These are phyloP conservation scores for Phasia obesa DNA, from an alignment of 2,888 invertebrate species.

Conservation along the genomic window DNA sequence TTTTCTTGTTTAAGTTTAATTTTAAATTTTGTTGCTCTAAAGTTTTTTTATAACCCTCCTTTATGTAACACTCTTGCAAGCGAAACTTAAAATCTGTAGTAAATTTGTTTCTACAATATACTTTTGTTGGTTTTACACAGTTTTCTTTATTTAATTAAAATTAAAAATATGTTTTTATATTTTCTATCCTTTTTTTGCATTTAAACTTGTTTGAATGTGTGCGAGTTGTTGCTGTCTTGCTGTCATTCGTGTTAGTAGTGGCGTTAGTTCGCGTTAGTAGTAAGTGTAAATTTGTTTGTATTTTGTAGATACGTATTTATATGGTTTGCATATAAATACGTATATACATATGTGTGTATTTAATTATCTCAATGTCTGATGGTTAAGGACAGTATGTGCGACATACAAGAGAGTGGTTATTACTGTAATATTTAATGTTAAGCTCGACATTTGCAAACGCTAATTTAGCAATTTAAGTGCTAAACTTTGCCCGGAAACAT, in stretches of 20 bases:
- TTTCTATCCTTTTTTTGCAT: background rate
- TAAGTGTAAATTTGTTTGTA: background rate
- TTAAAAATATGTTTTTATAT: constrained; percentile 46
- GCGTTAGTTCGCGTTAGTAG: background rate
- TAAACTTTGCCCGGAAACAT: constrained; percentile 32
- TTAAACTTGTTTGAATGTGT: background rate
- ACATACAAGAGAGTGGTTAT: constrained; percentile 16
- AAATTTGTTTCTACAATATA: background rate
- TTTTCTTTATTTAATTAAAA: constrained; percentile 54
- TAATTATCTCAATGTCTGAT: constrained; percentile 10
- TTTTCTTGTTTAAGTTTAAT: no score
- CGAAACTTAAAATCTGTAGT: background rate
- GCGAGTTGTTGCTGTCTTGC: constrained; percentile 23
- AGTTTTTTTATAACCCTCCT: no score
- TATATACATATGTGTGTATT: background rate
- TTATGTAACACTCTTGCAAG: no score
- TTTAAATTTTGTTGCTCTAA: no score
- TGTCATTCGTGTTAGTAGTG: constrained; percentile 5
- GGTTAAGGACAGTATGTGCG: constrained; percentile 25
- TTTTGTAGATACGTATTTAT: background rate
- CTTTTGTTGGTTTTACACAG: constrained; percentile 31
- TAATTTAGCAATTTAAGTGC: constrained; percentile 67
- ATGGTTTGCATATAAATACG: background rate
- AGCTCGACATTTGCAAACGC: constrained; percentile 58
- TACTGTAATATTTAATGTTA: constrained; percentile 60